Percentiles rank a stretch among this genome's conserved stretches.
Evolutionary conservation across 1,140 invertebrate genomes (phyloP).

Genomic region (Hylaeus volcanicus): DNA sequence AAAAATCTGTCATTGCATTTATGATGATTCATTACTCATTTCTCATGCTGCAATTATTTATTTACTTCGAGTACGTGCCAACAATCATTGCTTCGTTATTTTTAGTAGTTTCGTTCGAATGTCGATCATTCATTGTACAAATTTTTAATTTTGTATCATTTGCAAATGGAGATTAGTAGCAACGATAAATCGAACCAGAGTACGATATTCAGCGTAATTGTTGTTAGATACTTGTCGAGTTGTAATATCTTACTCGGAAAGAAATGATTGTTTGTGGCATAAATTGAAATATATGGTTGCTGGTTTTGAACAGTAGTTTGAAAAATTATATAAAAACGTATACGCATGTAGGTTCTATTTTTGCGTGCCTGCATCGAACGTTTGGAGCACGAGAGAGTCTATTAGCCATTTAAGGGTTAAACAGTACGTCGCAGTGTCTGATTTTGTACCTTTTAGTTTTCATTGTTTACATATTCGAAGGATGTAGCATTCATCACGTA

Average conservation of each 20-base stretch:
- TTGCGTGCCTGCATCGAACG: background rate
- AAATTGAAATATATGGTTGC: conserved; percentile 32
- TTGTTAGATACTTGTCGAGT: background rate
- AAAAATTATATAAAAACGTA: conserved; percentile 22
- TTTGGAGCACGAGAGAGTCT: background rate
- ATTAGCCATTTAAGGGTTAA: conserved; percentile 6
- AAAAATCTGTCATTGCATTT: conserved; percentile 31
- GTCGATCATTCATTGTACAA: conserved; percentile 15
- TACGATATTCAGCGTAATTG: background rate
- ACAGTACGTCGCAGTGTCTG: background rate
- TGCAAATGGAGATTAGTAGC: conserved; percentile 7
- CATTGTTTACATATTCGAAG: background rate
- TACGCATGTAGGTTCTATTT: conserved; percentile 32
- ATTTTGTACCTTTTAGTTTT: conserved; percentile 15
- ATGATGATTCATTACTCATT: conserved; percentile 30
- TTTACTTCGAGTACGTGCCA: conserved; percentile 31
- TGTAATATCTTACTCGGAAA: background rate
- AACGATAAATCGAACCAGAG: background rate
- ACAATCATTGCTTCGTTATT: conserved; percentile 40
- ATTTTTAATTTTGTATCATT: background rate
- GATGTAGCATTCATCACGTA: background rate
- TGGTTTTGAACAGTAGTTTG: conserved; percentile 47
- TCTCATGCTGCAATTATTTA: conserved; percentile 41
- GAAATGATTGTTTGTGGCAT: background rate
- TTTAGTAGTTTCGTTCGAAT: conserved; percentile 5